These are phyloP conservation scores for Zygothrica quintamaculata DNA, from an alignment of 2,888 invertebrate species.

Conservation along the genomic window DNA sequence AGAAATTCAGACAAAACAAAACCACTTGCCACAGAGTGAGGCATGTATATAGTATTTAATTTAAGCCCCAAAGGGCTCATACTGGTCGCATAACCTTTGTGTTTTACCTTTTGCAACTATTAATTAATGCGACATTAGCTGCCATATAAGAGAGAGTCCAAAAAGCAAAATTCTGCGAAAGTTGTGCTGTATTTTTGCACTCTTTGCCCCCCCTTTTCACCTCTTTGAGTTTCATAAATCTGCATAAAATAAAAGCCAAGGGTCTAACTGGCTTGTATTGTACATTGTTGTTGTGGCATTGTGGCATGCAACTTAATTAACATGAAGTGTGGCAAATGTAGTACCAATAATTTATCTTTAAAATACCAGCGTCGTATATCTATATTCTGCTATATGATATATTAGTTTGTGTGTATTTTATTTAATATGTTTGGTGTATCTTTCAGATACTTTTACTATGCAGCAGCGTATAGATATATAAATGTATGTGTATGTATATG, in stretches of 20 bases:
- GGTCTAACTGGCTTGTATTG: conserved; percentile 30
- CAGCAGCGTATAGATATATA: no score
- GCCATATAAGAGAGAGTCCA: conserved; percentile 19
- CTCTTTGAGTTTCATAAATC: conserved; percentile 62
- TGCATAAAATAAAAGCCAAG: conserved; percentile 62
- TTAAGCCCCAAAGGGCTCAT: not conserved
- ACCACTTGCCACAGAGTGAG: conserved; percentile 33
- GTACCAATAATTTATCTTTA: conserved; percentile 50
- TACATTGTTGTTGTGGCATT: conserved; percentile 37
- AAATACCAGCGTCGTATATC: not conserved
- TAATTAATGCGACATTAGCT: conserved; percentile 59
- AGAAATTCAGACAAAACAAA: conserved; percentile 29
- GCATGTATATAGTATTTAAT: conserved; percentile 6
- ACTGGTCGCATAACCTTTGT: conserved; percentile 40
- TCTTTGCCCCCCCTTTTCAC: conserved; percentile 41
- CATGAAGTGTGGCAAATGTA: conserved; percentile 54
- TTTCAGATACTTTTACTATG: conserved; percentile 47
- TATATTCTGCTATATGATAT: not conserved
- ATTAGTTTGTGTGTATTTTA: not conserved
- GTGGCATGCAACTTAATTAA: conserved; percentile 65
- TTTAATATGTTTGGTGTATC: conserved; percentile 39
- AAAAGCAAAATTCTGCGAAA: conserved; percentile 38
- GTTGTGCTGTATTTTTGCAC: conserved; percentile 52
- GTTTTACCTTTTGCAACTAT: conserved; percentile 69
- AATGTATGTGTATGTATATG: no score